Evolutionary conservation across 92 coral and sea anemone genomes (phyloP).

Genomic region (Pocillopora grandis): DNA sequence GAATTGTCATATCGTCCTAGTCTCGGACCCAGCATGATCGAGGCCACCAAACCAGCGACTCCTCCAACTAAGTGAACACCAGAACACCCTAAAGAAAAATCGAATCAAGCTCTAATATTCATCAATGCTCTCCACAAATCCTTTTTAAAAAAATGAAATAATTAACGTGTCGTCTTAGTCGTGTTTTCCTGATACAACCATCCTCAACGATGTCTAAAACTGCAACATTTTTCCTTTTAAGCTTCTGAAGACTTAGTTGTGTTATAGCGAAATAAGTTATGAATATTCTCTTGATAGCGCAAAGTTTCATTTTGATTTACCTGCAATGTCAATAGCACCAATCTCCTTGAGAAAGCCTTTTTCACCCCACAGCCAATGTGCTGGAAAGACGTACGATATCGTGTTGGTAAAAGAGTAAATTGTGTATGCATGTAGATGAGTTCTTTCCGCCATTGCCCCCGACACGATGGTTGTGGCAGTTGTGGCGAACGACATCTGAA

Average conservation of each 20-base stretch:
- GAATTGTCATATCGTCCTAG: constrained; percentile 68
- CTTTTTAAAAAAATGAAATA: too few species aligned
- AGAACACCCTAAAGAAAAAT: constrained; percentile 59
- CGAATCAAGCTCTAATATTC: background rate
- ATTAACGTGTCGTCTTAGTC: too few species aligned
- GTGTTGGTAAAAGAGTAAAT: constrained; percentile 81
- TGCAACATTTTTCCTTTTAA: background rate
- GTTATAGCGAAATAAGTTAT: too few species aligned
- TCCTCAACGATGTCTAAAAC: too few species aligned
- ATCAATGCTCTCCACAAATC: background rate
- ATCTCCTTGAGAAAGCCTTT: constrained; percentile 72
- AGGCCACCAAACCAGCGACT: constrained; percentile 76
- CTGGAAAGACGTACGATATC: constrained; percentile 73
- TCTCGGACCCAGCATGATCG: constrained; percentile 79
- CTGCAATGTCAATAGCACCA: constrained; percentile 89
- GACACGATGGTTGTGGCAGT: constrained; percentile 89
- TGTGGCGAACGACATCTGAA: constrained; percentile 87
- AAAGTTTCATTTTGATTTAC: constrained; percentile 14
- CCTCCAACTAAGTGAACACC: constrained; percentile 94
- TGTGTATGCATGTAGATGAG: constrained; percentile 72
- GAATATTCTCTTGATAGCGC: background rate
- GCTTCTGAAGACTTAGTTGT: background rate
- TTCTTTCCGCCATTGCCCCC: constrained; percentile 93
- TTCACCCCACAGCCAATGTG: constrained; percentile 88
- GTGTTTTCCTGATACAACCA: too few species aligned